Evolutionary conservation across 64 coral and sea anemone species (phyloP).

Genomic region (Stylophora pistillata): DNA sequence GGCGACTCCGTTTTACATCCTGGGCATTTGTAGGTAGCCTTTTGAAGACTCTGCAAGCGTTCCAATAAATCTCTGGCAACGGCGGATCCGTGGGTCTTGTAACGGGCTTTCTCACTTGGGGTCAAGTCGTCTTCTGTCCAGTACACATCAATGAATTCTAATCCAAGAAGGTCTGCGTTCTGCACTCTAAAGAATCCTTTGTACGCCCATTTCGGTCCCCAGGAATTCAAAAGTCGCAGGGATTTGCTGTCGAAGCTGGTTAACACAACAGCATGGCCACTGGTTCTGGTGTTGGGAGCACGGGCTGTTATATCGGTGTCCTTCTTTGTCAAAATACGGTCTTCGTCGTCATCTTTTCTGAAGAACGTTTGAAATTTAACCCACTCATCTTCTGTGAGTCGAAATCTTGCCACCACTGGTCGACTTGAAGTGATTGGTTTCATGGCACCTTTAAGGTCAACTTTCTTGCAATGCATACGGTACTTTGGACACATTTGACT

Average conservation of each 20-base stretch:
- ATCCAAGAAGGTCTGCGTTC: constrained; percentile 39
- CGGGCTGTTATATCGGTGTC: too few species aligned
- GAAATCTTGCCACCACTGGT: constrained; percentile 46
- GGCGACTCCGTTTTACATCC: too few species aligned
- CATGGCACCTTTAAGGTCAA: background rate
- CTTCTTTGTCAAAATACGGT: too few species aligned
- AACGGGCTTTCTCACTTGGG: background rate
- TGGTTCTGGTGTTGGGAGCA: too few species aligned
- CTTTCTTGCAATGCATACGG: constrained; percentile 20
- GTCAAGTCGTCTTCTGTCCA: constrained; percentile 1
- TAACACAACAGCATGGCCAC: constrained; percentile 53
- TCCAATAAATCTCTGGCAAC: too few species aligned
- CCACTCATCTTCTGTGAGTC: constrained; percentile 35
- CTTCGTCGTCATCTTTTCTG: background rate
- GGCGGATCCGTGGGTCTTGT: too few species aligned
- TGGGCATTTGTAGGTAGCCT: too few species aligned
- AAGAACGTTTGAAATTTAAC: constrained; percentile 22
- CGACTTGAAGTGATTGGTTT: constrained; percentile 5
- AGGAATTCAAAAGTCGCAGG: constrained; percentile 60
- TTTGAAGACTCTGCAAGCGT: too few species aligned
- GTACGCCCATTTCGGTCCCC: background rate
- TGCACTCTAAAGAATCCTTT: constrained; percentile 56
- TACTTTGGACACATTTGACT: constrained; percentile 29
- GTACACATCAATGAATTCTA: constrained; percentile 47
- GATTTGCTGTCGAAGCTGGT: constrained; percentile 13